Evolutionary conservation across 1,140 invertebrate genomes (phyloP).

Genomic region (Macrobrachium nipponense): DNA sequence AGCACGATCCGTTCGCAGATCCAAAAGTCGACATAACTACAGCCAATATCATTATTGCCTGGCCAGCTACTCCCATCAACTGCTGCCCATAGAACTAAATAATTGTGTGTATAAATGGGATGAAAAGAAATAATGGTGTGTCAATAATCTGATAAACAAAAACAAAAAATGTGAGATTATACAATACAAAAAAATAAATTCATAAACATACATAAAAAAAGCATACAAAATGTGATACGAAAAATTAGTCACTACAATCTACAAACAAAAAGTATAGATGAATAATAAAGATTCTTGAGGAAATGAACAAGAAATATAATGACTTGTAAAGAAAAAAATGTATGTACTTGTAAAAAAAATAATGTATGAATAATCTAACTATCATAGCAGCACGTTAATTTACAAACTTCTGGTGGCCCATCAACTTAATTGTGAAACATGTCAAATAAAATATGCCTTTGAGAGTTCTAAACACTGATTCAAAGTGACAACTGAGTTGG

Average conservation of each 20-base stretch:
- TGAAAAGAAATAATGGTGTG: not conserved
- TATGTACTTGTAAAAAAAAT: not conserved
- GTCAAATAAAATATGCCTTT: too few relatives aligned
- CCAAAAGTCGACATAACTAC: conserved; percentile 97
- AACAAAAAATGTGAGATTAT: not conserved
- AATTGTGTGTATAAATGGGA: not conserved
- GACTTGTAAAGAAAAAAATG: not conserved
- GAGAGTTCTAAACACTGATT: too few relatives aligned
- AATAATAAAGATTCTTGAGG: too few relatives aligned
- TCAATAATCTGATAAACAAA: not conserved
- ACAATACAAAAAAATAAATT: not conserved
- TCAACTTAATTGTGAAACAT: too few relatives aligned
- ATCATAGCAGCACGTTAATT: too few relatives aligned
- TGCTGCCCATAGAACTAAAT: conserved; percentile 67
- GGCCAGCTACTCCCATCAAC: conserved; percentile 29
- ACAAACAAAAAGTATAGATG: too few relatives aligned
- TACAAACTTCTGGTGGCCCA: too few relatives aligned
- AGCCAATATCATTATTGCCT: conserved; percentile 67
- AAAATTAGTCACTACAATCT: too few relatives aligned
- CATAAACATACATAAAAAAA: too few relatives aligned
- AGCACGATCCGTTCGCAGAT: conserved; percentile 95
- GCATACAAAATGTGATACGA: too few relatives aligned
- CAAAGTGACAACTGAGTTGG: too few relatives aligned
- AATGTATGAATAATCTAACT: not conserved
- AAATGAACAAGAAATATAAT: not conserved